Conservation (phyloP, 1,140 invertebrate species). For the Drosophila subobscura region DNA sequence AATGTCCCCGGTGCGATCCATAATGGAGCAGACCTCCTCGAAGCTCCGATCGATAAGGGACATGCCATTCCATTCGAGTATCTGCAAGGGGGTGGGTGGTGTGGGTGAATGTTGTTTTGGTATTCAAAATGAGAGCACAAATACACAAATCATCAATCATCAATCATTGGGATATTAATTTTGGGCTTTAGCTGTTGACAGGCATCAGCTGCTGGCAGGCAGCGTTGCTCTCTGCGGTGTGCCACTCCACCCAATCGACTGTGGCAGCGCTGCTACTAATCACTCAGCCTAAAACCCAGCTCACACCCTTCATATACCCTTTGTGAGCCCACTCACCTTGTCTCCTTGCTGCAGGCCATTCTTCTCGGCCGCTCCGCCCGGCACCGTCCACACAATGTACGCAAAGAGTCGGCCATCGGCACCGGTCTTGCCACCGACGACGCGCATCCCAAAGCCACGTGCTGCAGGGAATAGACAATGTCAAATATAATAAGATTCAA, state of each 20-base stretch:
- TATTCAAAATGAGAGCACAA: background rate
- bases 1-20: conserved; percentile 91
- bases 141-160: conserved; percentile 33
- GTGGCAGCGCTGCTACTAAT: conserved; percentile 3
- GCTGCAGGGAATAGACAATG: conserved; percentile 85
- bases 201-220: conserved; percentile 2
- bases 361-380: conserved; percentile 94
- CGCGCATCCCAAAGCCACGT: conserved; percentile 95
- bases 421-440: conserved; percentile 94
- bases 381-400: conserved; percentile 95
- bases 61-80: conserved; percentile 93
- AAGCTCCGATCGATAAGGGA: conserved; percentile 94
- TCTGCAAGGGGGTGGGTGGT: conserved; percentile 80
- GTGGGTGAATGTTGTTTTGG: background rate
- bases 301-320: no score
- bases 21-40: conserved; percentile 93
- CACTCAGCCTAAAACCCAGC: background rate
- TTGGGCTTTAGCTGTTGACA: background rate
- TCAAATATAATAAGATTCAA: conserved; percentile 59
- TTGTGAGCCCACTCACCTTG: conserved; percentile 86
- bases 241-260: conserved; percentile 37
- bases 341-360: conserved; percentile 93
- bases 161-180: conserved; percentile 42
- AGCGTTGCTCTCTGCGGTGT: conserved; percentile 27
- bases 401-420: conserved; percentile 93